Evolutionary conservation across 1,140 invertebrate genomes (phyloP).

Genomic region (Cotesia chilonis): DNA sequence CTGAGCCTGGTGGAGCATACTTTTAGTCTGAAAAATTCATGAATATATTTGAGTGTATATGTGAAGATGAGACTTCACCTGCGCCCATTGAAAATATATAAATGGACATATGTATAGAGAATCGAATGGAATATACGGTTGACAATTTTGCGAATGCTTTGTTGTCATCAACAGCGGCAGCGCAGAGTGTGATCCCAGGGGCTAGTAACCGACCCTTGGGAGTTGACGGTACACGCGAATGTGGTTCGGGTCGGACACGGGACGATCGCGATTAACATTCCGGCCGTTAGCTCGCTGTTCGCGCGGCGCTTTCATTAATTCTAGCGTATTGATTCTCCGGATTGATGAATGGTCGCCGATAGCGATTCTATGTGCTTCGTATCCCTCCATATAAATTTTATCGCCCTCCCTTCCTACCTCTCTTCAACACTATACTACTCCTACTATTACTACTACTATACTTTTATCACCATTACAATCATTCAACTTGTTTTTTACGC

Average conservation of each 20-base stretch:
- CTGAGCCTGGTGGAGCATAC: neutral
- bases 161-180: conserved; percentile 41
- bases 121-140: conserved; percentile 42
- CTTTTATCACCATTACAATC: conserved; percentile 33
- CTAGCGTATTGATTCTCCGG: conserved; percentile 67
- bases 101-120: conserved; percentile 40
- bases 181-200: conserved; percentile 39
- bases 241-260: conserved; percentile 57
- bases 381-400: conserved; percentile 58
- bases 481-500: conserved; percentile 16
- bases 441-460: conserved; percentile 40
- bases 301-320: conserved; percentile 68
- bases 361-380: conserved; percentile 62
- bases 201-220: conserved; percentile 56
- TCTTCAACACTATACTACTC: neutral
- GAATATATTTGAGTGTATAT: neutral
- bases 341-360: conserved; percentile 68
- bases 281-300: conserved; percentile 66
- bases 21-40: neutral
- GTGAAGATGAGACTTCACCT: conserved; percentile 10
- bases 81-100: conserved; percentile 25
- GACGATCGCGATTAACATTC: conserved; percentile 68
- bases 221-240: conserved; percentile 59
- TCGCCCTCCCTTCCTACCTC: conserved; percentile 53
- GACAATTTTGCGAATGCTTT: conserved; percentile 37